Conservation (phyloP, 2,113 vertebrate species). For the Chloropsis hardwickii region DNA sequence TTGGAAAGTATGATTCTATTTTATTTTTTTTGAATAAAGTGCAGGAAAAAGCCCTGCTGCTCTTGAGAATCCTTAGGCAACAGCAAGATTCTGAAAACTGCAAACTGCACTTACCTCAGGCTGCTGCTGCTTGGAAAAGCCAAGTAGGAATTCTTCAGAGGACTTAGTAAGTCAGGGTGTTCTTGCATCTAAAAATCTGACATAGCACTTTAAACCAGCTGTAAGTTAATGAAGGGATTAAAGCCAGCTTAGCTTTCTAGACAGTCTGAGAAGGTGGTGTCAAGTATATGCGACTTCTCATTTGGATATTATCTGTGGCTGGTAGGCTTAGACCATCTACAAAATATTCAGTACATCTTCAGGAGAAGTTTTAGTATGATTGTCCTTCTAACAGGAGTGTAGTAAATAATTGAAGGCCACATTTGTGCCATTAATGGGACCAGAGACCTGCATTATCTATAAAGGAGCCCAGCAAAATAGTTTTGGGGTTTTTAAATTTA, state of each 20-base stretch:
- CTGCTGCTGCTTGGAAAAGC: neutral
- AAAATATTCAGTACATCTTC: neutral
- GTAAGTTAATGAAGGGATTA: neutral
- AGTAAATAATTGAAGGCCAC: neutral
- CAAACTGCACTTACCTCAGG: neutral
- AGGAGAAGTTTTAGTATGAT: neutral
- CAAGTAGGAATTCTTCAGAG: neutral
- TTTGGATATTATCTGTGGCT: neutral
- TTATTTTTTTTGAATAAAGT: neutral
- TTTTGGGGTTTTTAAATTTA: accelerated
- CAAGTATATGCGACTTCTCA: neutral
- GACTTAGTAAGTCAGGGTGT: neutral
- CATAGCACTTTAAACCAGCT: neutral
- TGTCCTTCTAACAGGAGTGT: neutral
- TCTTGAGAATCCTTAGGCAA: neutral
- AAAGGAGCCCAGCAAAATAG: neutral
- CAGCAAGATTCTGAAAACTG: neutral
- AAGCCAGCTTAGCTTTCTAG: neutral
- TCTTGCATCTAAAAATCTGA: neutral
- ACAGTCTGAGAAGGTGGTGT: neutral
- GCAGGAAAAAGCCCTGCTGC: neutral
- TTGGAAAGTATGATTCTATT: neutral
- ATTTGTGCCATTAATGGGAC: neutral
- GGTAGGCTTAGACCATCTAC: neutral
- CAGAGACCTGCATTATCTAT: neutral